Evolutionary conservation across 2,888 invertebrate genomes (phyloP).

Genomic region (Temnothorax ravouxi): DNA sequence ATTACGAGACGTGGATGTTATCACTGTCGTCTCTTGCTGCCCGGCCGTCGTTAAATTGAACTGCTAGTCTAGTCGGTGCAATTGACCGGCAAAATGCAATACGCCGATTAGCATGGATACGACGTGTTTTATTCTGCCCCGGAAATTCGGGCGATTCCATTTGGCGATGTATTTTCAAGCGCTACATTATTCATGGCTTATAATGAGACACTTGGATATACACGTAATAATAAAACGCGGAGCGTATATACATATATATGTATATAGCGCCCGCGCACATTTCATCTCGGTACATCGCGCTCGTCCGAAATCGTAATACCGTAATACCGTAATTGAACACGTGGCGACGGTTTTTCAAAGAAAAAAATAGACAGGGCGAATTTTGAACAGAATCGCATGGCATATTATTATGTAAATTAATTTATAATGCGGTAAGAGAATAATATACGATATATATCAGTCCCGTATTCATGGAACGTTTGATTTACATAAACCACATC

Average conservation of each 20-base stretch:
- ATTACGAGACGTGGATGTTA: constrained; percentile 43
- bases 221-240: constrained; percentile 46
- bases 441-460: constrained; percentile 32
- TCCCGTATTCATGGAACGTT: constrained; percentile 34
- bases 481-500: constrained; percentile 42
- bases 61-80: constrained; percentile 22
- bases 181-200: constrained; percentile 72
- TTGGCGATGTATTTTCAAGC: constrained; percentile 59
- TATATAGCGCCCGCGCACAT: background rate
- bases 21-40: constrained; percentile 37
- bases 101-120: constrained; percentile 48
- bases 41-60: constrained; percentile 46
- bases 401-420: constrained; percentile 50
- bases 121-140: constrained; percentile 59
- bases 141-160: constrained; percentile 63
- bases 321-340: constrained; percentile 13
- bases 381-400: background rate
- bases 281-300: constrained; percentile 38
- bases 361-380: background rate
- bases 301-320: constrained; percentile 39
- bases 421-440: constrained; percentile 45
- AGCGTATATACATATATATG: background rate
- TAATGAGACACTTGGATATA: constrained; percentile 70
- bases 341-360: background rate
- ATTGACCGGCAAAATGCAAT: constrained; percentile 55